Base-by-base conservation (phyloP, 1,140 invertebrate species). In the Metopolophium dirhodum region DNA sequence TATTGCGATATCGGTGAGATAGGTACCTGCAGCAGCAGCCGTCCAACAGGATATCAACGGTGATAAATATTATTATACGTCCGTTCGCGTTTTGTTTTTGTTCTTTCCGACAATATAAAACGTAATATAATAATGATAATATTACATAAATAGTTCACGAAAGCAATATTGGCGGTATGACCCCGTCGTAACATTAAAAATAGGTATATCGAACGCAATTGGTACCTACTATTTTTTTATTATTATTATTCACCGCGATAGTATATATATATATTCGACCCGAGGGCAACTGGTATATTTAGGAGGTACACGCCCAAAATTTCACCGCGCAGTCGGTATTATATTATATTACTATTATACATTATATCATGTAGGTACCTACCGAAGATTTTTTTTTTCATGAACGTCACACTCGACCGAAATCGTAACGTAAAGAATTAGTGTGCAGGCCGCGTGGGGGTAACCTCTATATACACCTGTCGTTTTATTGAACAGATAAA, bases 131-230 rank as follows among this genome's bases (percentile, higher is more conserved):
- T 68, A 68, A 68, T 61, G 4, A 61, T n/a, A 68, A 30, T n/a
- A 68, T 68, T n/a, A n/a, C 61, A 68, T 68, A 68, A 68, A 68
- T 68, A 68, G 61, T 68, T 68, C 61, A 68, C 61, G 61, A 68
- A 68, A 30, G 57, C 57, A 30, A 61, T 61, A 61, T 61, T 61
- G 57, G 57, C 57, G 57, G 26, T 61, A 30, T 61, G 57, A 61
- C 57, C 57, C 57, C 57, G 57, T 30, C 26, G 57, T 61, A 61
- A 61, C 57, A 61, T 61, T 61, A 61, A 61, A 49, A 68, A 68
- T 68, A n/a, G 26, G 26, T 68, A 68, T 68, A 68, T 68, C 22
- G 26, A 68, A 68, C 11, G 61, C 61, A 68, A 68, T 68, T 68
- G 30, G 61, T 30, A n/a, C 61, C 30, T 68, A 68, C 26, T 68